Evolutionary conservation across 2,797 vertebrate genomes (phyloP).

Genomic region (Cetoscarus ocellatus): DNA sequence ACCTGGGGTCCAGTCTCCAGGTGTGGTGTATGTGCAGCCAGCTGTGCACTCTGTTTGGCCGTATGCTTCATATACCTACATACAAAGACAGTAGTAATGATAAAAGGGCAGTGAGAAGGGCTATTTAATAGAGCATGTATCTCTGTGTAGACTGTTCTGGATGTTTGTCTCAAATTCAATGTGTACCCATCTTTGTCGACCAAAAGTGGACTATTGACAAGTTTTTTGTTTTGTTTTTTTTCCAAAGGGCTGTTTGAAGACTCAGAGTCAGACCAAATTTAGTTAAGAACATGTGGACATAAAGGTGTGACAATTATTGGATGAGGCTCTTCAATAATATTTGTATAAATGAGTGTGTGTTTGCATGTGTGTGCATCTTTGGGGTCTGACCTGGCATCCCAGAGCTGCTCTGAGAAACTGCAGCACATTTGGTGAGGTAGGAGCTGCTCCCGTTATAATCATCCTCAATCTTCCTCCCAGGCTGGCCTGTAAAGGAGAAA

Average conservation of each 20-base stretch:
- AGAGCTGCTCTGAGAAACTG: constrained; percentile 95
- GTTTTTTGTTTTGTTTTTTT: too few relatives aligned
- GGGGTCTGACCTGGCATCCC: constrained; percentile 91
- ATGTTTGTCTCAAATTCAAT: too few relatives aligned
- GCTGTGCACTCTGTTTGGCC: constrained; percentile 99
- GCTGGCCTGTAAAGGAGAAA: constrained; percentile 84
- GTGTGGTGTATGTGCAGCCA: constrained; percentile 97
- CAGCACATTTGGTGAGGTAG: constrained; percentile 92
- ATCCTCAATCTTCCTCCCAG: constrained; percentile 94
- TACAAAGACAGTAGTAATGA: constrained; percentile 11
- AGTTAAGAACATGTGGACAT: not conserved
- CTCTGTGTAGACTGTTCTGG: not conserved
- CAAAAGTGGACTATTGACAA: too few relatives aligned
- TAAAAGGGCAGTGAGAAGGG: not conserved
- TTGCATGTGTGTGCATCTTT: constrained; percentile 14
- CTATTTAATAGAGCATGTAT: not conserved
- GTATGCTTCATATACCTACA: constrained; percentile 95
- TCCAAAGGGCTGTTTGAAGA: not conserved
- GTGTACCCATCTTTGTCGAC: not conserved
- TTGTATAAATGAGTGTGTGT: constrained; percentile 2
- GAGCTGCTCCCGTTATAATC: constrained; percentile 97
- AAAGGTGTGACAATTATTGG: not conserved
- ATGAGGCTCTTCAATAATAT: too few relatives aligned
- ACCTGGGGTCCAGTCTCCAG: constrained; percentile 99
- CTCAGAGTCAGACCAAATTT: not conserved